Evolutionary conservation across 2,797 vertebrate genomes (phyloP), one percentile per base, ranked within the genome.

Genomic region (Molossus alvarezi): DNA sequence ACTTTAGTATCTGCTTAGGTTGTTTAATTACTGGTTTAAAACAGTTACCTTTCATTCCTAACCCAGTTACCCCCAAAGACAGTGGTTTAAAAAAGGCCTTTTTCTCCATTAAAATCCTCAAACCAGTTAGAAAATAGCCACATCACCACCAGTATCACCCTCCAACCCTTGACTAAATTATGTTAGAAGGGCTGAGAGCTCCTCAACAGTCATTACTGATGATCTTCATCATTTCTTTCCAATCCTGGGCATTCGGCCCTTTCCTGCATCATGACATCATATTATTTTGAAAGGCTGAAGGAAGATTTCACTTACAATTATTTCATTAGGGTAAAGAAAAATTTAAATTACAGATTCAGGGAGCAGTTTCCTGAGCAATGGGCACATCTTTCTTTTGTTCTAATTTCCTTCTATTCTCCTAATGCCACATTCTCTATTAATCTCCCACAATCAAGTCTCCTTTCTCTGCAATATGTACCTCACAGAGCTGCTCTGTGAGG

Each of bases 201-300:
- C 48, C 67, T 60, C 85, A 25, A 6, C 25, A 80, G 25, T 53
- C 14, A 9, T 29, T 71, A 62, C 67, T 37, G 27, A 69, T 76
- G 57, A 85, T n/a, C 73, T 77, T 90, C 45, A 69, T 60, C 13
- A 29, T 83, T 75, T 79, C 88, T 90, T 23, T n/a, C 85, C 67
- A 33, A 4, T 51, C 33, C 73, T 83, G 94, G 85, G 79, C 82
- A 72, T 72, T 67, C 29, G 57, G 82, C 90, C 88, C 85, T 88
- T 79, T 60, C 65, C 88, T 91, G 90, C 85, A 92, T 65, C 77
- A 67, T 96, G 96, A 94, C 64, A 95, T 97, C 94, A 95, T 73
- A n/a, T 93, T 82, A 88, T 83, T 95, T 90, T 92, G 20, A 88
- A 80, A 91, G 55, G 83, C 0, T 65, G 58, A 96, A 75, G 57